phyloP scores from a whole-genome alignment of 2,797 vertebrate species.

The Neosilurus hyrtlii region DNA sequence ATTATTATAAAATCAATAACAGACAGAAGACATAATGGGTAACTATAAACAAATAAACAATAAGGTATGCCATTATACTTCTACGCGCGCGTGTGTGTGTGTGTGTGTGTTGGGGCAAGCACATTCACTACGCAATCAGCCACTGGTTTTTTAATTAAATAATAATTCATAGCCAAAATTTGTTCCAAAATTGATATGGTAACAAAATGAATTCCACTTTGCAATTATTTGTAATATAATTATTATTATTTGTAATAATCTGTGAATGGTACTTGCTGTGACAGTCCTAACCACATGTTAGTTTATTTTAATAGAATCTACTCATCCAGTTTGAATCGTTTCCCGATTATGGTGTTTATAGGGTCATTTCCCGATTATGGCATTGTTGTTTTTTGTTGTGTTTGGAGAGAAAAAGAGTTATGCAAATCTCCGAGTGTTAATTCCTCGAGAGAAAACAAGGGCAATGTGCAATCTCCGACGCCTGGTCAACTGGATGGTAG shows the following conservation, averaged over 20 bases:
- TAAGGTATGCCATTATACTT: too few species aligned
- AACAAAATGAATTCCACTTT: too few species aligned
- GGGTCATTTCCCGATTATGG: background rate
- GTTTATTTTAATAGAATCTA: background rate
- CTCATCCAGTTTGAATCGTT: background rate
- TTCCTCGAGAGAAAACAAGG: conserved; percentile 25
- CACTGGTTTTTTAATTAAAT: too few species aligned
- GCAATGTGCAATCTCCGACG: conserved; percentile 44
- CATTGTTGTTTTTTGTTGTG: background rate
- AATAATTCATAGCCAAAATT: too few species aligned
- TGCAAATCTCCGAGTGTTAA: conserved; percentile 19
- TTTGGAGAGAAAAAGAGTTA: conserved; percentile 3
- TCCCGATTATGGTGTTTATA: background rate
- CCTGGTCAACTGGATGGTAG: conserved; percentile 69
- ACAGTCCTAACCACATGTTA: background rate
- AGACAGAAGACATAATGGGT: too few species aligned
- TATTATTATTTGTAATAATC: background rate
- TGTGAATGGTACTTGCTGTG: background rate
- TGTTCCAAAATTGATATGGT: too few species aligned
- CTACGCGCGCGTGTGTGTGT: too few species aligned
- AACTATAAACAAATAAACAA: too few species aligned
- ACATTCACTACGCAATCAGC: too few species aligned
- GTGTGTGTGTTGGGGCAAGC: too few species aligned
- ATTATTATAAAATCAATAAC: too few species aligned
- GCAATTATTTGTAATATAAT: too few species aligned